Evolutionary conservation across 2,797 vertebrate genomes (phyloP), one percentile per base, ranked within the genome.

Genomic region (Sebastiscus tertius): DNA sequence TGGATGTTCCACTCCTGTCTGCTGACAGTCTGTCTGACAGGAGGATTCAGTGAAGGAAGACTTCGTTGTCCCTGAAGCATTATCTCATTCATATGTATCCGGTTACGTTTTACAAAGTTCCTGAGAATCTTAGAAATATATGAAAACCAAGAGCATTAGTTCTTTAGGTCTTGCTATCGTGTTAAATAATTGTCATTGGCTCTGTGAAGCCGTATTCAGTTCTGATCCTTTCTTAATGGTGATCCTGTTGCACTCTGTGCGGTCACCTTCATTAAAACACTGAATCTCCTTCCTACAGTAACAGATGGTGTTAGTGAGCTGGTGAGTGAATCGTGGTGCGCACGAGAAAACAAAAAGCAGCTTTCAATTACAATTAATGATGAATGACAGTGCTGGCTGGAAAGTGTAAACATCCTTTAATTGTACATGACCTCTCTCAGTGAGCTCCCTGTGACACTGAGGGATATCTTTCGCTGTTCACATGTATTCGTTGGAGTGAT

Each of bases 351-450:
- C 33, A 62, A 60, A 66, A 64, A 34, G 6, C 49, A 31, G 77
- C 36, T 59, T 76, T 80, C 59, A 39, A 60, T 75, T 70, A 33
- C 46, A 22, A 49, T 79, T 61, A 80, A 68, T 65, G 63, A 80
- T 33, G 80, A 79, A 61, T 59, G 79, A 77, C 64, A 36, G 39
- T 13, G 49, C 14, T 11, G 22, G 77, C 9, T 59, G 36, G 46
- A 29, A 11, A 4, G 14, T 27, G 13, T 31, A 70, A 79, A 77
- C 22, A 42, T 52, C 14, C 60, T 82, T 86, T 66, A 65, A 86
- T 77, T 77, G 55, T 11, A 31, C 52, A 69, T 33, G n/a, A 78
- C 55, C 62, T 64, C 26, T 20, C 20, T 22, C n/a, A 34, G 8
- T 62, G 71, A 69, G 60, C 74, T 82, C 49, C 4, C 3, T 20